Percentiles rank a stretch among this genome's conserved stretches.
phyloP scores from a whole-genome alignment of 2,888 invertebrate genomes.

The Machimus atricapillus region DNA sequence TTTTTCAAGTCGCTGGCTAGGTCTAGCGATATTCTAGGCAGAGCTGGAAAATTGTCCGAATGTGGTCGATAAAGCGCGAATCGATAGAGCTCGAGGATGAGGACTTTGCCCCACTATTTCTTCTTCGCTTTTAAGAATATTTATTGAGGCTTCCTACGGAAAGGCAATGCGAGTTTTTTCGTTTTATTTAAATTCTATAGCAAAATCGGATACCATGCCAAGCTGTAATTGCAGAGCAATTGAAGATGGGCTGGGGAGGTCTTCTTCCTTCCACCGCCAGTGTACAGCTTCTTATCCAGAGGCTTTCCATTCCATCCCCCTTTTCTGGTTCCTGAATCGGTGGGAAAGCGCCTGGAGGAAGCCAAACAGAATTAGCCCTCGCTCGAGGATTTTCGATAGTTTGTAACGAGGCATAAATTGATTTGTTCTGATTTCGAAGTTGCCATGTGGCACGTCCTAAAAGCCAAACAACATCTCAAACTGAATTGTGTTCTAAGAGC shows the following conservation, averaged over 20 bases:
- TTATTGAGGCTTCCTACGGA: neutral
- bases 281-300: neutral
- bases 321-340: neutral
- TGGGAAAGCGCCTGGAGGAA: neutral
- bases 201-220: neutral
- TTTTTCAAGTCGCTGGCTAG: neutral
- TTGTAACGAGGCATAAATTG: neutral
- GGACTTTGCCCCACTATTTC: neutral
- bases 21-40: neutral
- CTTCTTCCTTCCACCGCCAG: neutral
- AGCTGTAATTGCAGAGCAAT: neutral
- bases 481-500: neutral
- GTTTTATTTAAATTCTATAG: neutral
- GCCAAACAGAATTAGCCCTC: neutral
- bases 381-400: neutral
- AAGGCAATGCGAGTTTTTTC: neutral
- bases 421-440: neutral
- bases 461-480: neutral
- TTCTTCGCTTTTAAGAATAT: neutral
- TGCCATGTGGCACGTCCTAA: neutral
- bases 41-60: neutral
- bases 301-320: neutral
- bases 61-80: neutral
- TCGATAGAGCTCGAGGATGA: neutral
- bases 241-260: neutral